Evolutionary conservation across 2,113 vertebrate species (phyloP).

Genomic region (Rhinoderma darwinii): DNA sequence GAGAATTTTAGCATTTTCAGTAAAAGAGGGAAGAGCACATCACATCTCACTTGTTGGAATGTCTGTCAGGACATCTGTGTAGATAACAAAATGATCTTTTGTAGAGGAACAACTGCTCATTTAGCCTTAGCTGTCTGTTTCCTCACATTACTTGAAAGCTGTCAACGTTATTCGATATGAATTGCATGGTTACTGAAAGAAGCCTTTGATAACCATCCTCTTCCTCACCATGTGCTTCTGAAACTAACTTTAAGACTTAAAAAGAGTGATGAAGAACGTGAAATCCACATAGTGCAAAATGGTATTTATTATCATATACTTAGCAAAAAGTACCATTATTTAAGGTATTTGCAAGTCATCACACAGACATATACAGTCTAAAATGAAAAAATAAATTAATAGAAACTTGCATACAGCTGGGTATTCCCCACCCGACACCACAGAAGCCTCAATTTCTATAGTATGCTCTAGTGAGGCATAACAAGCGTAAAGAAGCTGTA

Average conservation of each 20-base stretch:
- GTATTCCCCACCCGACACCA: no score
- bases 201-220: not conserved
- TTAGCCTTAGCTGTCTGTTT: not conserved
- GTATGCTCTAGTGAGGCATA: no score
- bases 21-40: not conserved
- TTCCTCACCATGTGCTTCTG: not conserved
- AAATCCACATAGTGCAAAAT: no score
- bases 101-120: not conserved
- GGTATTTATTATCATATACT: no score
- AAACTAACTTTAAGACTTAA: not conserved
- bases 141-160: not conserved
- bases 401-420: no score
- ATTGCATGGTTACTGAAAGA: not conserved
- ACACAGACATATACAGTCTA: no score
- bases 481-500: no score
- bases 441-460: no score
- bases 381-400: no score
- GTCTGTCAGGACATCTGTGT: not conserved
- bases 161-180: not conserved
- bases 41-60: not conserved
- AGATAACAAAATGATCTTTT: constrained; percentile 18
- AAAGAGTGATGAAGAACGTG: no score
- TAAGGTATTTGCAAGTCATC: no score
- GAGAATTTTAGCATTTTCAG: not conserved
- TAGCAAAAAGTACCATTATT: no score